Base-by-base conservation (phyloP, 2,797 vertebrate genomes). In the Esox masquinongy region DNA sequence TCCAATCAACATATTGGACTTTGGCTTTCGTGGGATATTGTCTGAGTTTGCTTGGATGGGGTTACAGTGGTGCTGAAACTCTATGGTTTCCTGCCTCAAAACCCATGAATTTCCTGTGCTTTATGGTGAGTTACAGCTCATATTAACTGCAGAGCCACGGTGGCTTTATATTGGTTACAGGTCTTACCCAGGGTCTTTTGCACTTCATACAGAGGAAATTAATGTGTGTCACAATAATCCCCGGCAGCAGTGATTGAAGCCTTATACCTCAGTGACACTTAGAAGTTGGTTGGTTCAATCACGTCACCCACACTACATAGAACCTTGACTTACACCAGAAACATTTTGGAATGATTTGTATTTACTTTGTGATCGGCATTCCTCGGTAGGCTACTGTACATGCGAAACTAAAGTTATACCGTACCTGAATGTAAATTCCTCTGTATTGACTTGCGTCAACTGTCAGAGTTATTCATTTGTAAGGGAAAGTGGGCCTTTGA, bases 141-240 rank as follows among this genome's bases (percentile, higher is more conserved):
- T 53, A 66, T 82, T 70, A 81, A 80, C 22, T 51, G 75, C 71
- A 75, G 31, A 73, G 72, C 74, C 74, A 49, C 31, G 74, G 68
- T 5, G 39, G 77, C 5, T 14, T 70, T 59, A 70, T 74, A 74
- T 68, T 83, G 75, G 74, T 79, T 80, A 71, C 80, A 72, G 74
- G 53, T 70, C 76, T 36, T 34, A 59, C 24, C 8, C 29, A 22
- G 70, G 81, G 34, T 74, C 79, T 56, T 29, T 61, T 77, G n/a
- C 72, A 77, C 39, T 73, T 80, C 77, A 70, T 79, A 68, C 56
- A 73, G 69, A 88, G 86, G 90, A 91, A 88, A 90, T 86, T 78
- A 70, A 78, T 77, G 47, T 86, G 82, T 85, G 84, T 86, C 63
- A 50, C 67, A 67, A 56, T 63, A 70, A 70, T 75, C 77, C 79